Conservation (phyloP, 2,113 vertebrate genomes). For the Engraulis encrasicolus region DNA sequence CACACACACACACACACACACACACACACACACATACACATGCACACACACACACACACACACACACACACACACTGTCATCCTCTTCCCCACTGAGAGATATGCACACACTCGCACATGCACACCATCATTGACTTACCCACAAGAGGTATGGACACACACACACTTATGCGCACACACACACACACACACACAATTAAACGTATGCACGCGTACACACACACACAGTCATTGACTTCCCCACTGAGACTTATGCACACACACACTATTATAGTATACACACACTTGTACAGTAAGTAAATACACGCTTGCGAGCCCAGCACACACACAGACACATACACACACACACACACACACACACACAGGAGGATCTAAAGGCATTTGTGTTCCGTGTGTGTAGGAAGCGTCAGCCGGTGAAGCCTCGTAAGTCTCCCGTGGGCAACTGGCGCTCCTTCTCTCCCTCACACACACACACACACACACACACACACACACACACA, state of each 20-base stretch:
- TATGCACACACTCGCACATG: too few relatives aligned
- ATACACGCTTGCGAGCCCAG: neutral
- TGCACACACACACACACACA: neutral
- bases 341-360: neutral
- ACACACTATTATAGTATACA: neutral
- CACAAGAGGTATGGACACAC: slow-evolving; percentile 88
- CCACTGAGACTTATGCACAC: too few relatives aligned
- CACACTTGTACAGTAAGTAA: neutral
- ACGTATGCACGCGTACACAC: too few relatives aligned
- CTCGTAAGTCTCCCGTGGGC: slow-evolving; percentile 95
- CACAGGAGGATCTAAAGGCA: neutral
- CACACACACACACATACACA: neutral
- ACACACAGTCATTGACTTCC: too few relatives aligned
- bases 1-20: neutral
- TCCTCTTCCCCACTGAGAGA: too few relatives aligned
- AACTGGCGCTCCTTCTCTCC: slow-evolving; percentile 99
- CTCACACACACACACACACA: neutral
- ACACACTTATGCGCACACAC: neutral
- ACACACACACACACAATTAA: neutral
- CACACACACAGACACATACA: neutral
- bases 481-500: neutral
- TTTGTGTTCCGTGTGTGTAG: slow-evolving; percentile 60
- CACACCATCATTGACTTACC: slow-evolving; percentile 98
- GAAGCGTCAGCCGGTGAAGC: slow-evolving; percentile 91
- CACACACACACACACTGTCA: too few relatives aligned